phyloP scores from a whole-genome alignment of 2,113 vertebrate genomes.

The Turdus rufiventris region DNA sequence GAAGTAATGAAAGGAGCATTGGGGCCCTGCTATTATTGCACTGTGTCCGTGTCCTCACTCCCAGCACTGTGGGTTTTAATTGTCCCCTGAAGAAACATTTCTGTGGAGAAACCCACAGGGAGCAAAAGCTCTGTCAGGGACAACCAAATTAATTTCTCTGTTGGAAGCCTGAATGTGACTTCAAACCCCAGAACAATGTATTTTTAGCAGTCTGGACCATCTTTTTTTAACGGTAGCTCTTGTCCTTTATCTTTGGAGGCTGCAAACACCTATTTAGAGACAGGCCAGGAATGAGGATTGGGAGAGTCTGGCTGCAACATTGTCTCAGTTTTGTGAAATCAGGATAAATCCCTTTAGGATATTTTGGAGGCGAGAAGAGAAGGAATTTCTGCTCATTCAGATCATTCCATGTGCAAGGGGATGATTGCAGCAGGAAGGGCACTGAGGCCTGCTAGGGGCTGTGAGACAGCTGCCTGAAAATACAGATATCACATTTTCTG shows the following conservation, averaged over 20 bases:
- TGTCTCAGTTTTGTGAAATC: background rate
- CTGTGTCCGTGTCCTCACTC: background rate
- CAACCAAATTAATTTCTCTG: conserved; percentile 45
- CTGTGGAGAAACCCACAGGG: background rate
- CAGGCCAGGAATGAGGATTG: background rate
- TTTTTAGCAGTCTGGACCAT: background rate
- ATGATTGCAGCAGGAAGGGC: background rate
- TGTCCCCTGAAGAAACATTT: conserved; percentile 32
- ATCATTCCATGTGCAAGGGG: background rate
- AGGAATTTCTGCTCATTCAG: background rate
- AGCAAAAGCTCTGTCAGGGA: conserved; percentile 11
- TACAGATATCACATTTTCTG: too few relatives aligned
- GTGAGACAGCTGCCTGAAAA: too few relatives aligned
- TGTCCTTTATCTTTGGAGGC: background rate
- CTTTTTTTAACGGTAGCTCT: background rate
- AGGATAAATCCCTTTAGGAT: background rate
- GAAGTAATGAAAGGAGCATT: conserved; percentile 15
- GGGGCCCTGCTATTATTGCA: background rate
- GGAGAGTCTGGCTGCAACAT: background rate
- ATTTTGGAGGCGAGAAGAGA: background rate
- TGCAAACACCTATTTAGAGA: background rate
- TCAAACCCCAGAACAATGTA: background rate
- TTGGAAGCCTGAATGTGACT: conserved; percentile 4
- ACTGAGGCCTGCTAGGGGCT: background rate
- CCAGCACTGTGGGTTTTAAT: conserved; percentile 26